Percentiles rank a stretch among this genome's conserved stretches.
phyloP scores from a whole-genome alignment of 1,140 invertebrate species.

The Muscidifurax raptorellus region DNA sequence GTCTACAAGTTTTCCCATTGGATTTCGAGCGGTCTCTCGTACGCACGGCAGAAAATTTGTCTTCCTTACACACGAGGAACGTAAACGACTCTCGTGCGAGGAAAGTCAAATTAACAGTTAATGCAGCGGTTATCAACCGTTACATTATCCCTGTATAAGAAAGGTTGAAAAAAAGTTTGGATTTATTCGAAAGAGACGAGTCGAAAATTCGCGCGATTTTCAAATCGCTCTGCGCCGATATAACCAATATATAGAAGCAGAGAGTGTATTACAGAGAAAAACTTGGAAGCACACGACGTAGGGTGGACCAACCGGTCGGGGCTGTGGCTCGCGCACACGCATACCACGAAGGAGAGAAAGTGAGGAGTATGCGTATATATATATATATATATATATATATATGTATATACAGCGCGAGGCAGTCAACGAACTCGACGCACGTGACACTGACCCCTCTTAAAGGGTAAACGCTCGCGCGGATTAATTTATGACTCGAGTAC shows the following conservation, averaged over 20 bases:
- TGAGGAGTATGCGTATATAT: background rate
- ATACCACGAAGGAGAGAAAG: constrained; percentile 8
- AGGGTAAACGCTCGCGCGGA: constrained; percentile 26
- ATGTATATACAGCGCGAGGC: background rate
- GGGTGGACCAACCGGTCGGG: constrained; percentile 5
- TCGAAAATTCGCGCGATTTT: no score
- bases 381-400: constrained; percentile 9
- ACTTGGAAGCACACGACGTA: background rate
- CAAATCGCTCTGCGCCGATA: no score
- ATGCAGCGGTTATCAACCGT: no score
- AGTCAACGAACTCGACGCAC: constrained; percentile 33
- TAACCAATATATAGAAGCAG: no score
- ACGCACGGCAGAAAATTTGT: no score
- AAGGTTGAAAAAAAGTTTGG: no score
- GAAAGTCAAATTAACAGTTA: no score
- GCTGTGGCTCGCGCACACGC: background rate
- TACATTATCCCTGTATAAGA: no score
- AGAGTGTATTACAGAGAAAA: background rate
- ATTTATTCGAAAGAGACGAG: no score
- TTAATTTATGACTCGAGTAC: background rate
- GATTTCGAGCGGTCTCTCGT: no score
- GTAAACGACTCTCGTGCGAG: no score
- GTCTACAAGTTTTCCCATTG: background rate
- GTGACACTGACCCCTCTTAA: constrained; percentile 43
- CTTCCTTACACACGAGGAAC: no score